Percentiles rank a stretch among this genome's conserved stretches.
Conservation (phyloP, 2,888 invertebrate species). For the Callinectes sapidus region DNA sequence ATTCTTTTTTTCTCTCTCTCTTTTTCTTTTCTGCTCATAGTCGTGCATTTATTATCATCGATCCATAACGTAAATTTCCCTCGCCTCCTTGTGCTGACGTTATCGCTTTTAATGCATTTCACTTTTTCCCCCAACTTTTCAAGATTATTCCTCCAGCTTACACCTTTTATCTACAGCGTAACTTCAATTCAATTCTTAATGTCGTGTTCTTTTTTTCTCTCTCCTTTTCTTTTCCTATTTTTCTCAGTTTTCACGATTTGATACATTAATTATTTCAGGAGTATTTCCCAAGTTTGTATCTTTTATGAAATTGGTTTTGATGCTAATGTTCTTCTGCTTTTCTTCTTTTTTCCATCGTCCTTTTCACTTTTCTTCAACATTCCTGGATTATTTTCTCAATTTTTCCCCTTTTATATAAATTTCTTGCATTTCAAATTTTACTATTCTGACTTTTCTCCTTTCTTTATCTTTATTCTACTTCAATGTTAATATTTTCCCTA, state of each 20-base stretch:
- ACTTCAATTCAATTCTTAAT: background rate
- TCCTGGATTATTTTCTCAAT: background rate
- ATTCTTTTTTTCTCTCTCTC: no score
- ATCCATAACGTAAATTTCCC: background rate
- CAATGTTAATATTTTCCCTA: no score
- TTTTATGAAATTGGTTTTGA: background rate
- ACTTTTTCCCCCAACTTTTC: background rate
- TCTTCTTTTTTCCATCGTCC: background rate
- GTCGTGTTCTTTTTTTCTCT: background rate
- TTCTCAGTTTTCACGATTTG: background rate
- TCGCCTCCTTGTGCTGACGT: conserved; percentile 1
- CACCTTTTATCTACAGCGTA: background rate
- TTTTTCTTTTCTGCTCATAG: background rate
- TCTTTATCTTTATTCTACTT: no score
- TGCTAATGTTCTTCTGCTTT: background rate
- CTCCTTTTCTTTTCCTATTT: background rate
- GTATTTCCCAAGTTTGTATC: background rate
- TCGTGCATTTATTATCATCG: background rate
- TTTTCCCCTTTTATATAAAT: no score
- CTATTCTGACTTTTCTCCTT: no score
- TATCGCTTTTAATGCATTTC: background rate
- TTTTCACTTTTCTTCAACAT: background rate
- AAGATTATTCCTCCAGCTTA: background rate
- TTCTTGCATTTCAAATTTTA: no score
- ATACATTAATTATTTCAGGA: no score